phyloP scores from a whole-genome alignment of 2,797 vertebrate genomes.

The Rhadinocentrus ornatus region DNA sequence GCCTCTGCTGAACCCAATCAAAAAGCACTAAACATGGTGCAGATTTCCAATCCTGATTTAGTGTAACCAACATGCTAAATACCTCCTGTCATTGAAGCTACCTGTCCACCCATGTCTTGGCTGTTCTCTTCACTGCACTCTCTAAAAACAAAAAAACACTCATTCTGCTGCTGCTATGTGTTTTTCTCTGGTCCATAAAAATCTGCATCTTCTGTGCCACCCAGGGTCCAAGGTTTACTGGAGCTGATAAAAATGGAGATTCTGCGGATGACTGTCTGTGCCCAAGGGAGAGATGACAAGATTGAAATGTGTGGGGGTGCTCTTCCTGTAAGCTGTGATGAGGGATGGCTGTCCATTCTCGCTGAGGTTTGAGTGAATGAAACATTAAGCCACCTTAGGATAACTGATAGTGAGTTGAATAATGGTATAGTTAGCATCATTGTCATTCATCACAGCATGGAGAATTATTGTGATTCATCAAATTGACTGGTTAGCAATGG shows the following conservation, averaged over 20 bases:
- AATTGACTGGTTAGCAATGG: conserved; percentile 64
- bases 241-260: conserved; percentile 76
- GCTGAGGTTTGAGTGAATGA: conserved; percentile 73
- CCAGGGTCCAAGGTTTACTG: conserved; percentile 68
- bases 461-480: conserved; percentile 71
- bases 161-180: conserved; percentile 31
- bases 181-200: conserved; percentile 65
- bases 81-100: conserved; percentile 69
- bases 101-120: conserved; percentile 42
- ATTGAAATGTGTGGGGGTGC: conserved; percentile 74
- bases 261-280: conserved; percentile 63
- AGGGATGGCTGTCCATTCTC: conserved; percentile 70
- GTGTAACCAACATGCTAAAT: conserved; percentile 75
- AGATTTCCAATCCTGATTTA: conserved; percentile 83
- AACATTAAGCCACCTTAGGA: conserved; percentile 78
- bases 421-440: conserved; percentile 76
- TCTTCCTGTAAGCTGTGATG: conserved; percentile 65
- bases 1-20: conserved; percentile 84
- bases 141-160: conserved; percentile 33
- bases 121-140: conserved; percentile 39
- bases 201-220: conserved; percentile 62
- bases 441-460: conserved; percentile 63
- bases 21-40: conserved; percentile 80
- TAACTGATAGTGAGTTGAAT: conserved; percentile 75
- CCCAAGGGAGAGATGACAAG: conserved; percentile 73